Base-by-base conservation (phyloP, 2,888 invertebrate species). In the Hyalella azteca region DNA sequence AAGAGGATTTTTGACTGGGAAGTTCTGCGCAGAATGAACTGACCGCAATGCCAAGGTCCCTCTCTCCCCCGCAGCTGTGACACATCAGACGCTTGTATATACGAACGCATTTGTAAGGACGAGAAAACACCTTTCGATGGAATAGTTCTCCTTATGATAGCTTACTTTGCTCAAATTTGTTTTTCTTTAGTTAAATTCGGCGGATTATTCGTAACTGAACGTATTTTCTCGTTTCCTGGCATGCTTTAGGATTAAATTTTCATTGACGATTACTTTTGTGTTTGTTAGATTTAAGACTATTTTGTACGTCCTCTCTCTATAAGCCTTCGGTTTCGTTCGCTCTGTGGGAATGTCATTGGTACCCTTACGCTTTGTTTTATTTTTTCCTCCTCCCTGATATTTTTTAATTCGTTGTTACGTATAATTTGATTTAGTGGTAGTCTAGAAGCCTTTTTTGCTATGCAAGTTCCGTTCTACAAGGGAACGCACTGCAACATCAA, bases 181-280 rank as follows among this genome's bases (percentile, higher is more conserved):
- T 54, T 29, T 54, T 29, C 13, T 54, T 49, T 26, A 26, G 49
- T 49, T 54, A 9, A 29, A 26, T 54, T 54, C 54, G 54, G 54
- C 29, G 54, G 26, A 54, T 54, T 54, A 54, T 54, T 54, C 54
- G 26, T 22, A 54, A 29, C 54, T 54, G n/a, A 66, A 66, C 19
- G 66, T 66, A 66, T 66, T 66, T 66, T 66, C 66, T 66, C 66
- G 66, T 66, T 66, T 66, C 66, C 66, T 66, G n/a, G 66, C 66
- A 66, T 66, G 32, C 66, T 66, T 29, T 66, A 66, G 66, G 32
- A 36, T 66, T 29, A 66, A 29, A 22, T 66, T 32, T 66, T 66
- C 36, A 66, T 66, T 36, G 22, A 66, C 36, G 66, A 36, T 66
- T 66, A 66, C 66, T 66, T 36, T 66, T 66, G 66, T 66, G 66